A percentile compares a stretch with the other conserved stretches of the same genome.
These are phyloP conservation scores for Scaptomyza pallida DNA, from an alignment of 1,140 invertebrate species.

Conservation along the genomic window DNA sequence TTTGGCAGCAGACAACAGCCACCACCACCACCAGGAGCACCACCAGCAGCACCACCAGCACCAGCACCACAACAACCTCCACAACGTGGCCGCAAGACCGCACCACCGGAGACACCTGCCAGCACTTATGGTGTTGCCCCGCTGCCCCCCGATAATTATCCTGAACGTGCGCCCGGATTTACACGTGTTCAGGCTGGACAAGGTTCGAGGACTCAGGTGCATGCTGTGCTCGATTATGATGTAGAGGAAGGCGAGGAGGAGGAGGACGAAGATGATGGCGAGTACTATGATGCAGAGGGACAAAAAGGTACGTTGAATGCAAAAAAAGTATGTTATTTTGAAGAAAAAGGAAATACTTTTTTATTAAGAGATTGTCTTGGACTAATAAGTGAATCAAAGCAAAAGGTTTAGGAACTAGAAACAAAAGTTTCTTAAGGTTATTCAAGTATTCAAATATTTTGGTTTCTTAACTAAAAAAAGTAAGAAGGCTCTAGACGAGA, in stretches of 20 bases:
- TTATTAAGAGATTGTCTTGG: no score
- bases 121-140: conserved; percentile 64
- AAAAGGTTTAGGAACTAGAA: no score
- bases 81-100: conserved; percentile 44
- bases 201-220: conserved; percentile 79
- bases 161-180: conserved; percentile 78
- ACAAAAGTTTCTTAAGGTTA: no score
- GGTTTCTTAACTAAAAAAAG: no score
- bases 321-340: not conserved
- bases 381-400: no score
- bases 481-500: no score
- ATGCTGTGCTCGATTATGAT: conserved; percentile 83
- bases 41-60: conserved; percentile 29
- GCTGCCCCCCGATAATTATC: conserved; percentile 61
- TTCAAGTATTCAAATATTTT: no score
- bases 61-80: conserved; percentile 23
- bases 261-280: conserved; percentile 71
- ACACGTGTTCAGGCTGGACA: conserved; percentile 81
- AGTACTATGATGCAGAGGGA: conserved; percentile 61
- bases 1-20: conserved; percentile 59
- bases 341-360: not conserved
- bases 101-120: conserved; percentile 49
- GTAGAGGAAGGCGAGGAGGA: conserved; percentile 81
- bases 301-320: conserved; percentile 56
- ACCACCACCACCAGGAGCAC: conserved; percentile 1